phyloP scores from a whole-genome alignment of 2,888 invertebrate genomes.

The Heliothis peltigera region DNA sequence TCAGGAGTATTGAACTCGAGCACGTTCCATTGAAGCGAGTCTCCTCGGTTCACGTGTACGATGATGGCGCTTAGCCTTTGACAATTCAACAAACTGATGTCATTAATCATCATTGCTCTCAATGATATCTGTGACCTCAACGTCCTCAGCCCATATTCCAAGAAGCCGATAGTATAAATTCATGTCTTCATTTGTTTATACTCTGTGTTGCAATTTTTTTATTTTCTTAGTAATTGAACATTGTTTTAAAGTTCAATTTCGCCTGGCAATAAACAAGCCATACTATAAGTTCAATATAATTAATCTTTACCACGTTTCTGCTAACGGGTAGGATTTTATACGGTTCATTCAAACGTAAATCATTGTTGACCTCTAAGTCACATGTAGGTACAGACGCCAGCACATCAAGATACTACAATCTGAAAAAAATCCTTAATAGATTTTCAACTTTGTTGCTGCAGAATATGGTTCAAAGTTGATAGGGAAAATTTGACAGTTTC shows the following conservation, averaged over 20 bases:
- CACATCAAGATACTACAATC: too few species aligned
- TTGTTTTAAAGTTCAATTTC: conserved; percentile 20
- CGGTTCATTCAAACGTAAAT: conserved; percentile 28
- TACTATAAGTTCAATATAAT: conserved; percentile 14
- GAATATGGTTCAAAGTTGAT: too few species aligned
- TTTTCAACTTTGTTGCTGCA: too few species aligned
- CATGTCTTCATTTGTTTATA: conserved; percentile 19
- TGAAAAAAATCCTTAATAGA: too few species aligned
- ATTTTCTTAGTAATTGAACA: background rate
- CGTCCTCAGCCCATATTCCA: conserved; percentile 26
- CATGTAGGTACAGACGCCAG: too few species aligned
- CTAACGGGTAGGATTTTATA: conserved; percentile 14
- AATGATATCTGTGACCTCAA: conserved; percentile 37
- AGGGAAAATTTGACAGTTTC: too few species aligned
- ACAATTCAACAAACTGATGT: conserved; percentile 25
- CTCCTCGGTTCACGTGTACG: background rate
- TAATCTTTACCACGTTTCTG: conserved; percentile 32
- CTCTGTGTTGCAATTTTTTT: conserved; percentile 4
- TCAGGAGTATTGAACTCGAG: conserved; percentile 3
- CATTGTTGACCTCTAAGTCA: conserved; percentile 25
- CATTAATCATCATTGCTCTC: conserved; percentile 43
- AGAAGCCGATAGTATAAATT: conserved; percentile 19
- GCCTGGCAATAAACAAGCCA: conserved; percentile 6
- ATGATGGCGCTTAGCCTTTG: conserved; percentile 23
- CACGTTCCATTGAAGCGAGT: background rate